phyloP scores from a whole-genome alignment of 2,113 vertebrate species.

The Rhinoderma darwinii region DNA sequence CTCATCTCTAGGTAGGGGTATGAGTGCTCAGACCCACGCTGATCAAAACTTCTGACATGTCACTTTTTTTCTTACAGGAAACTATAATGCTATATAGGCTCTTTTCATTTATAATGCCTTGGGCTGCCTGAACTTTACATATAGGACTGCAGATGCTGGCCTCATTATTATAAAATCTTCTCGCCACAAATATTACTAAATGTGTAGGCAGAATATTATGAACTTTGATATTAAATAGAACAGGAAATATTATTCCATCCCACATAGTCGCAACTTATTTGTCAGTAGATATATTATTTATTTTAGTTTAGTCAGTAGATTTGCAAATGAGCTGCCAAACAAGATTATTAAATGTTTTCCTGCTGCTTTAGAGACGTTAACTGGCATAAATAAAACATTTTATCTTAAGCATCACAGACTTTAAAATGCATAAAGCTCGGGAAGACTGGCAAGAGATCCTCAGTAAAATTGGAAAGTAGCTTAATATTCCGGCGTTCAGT shows the following conservation, averaged over 20 bases:
- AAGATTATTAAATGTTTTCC: constrained; percentile 58
- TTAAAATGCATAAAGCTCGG: constrained; percentile 57
- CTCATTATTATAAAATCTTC: not conserved
- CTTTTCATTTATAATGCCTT: not conserved
- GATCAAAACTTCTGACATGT: no score
- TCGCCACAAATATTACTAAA: not conserved
- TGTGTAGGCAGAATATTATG: constrained; percentile 33
- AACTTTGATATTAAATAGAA: constrained; percentile 49
- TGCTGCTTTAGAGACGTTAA: constrained; percentile 57
- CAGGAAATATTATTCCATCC: constrained; percentile 45
- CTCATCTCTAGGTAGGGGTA: no score
- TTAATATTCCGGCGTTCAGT: constrained; percentile 46
- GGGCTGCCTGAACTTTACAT: not conserved
- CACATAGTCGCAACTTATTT: constrained; percentile 53
- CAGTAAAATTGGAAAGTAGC: constrained; percentile 52
- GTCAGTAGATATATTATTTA: constrained; percentile 57
- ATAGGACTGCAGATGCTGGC: not conserved
- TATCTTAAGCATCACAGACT: constrained; percentile 58
- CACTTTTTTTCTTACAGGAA: no score
- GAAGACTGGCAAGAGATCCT: constrained; percentile 42
- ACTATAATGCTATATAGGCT: not conserved
- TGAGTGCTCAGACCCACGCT: no score
- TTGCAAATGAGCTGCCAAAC: constrained; percentile 60
- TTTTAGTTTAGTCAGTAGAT: constrained; percentile 56
- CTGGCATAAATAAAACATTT: constrained; percentile 60